These are phyloP conservation scores for Alviniconcha marisindica DNA, from an alignment of 1,140 invertebrate species.

Conservation along the genomic window DNA sequence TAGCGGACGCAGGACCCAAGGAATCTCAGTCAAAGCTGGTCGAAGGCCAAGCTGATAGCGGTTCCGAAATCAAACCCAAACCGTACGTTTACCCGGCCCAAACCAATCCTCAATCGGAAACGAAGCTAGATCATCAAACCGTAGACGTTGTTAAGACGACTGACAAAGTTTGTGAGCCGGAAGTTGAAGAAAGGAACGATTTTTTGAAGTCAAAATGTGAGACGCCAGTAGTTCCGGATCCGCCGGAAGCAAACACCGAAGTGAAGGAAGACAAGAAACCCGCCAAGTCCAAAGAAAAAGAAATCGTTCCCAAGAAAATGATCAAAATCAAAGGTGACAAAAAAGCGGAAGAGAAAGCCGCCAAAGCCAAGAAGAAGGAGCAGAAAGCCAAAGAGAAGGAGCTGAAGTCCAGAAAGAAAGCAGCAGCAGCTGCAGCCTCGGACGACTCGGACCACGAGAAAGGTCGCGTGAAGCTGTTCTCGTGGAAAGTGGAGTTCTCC, in stretches of 20 bases:
- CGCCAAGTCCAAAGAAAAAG: not conserved
- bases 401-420: not conserved
- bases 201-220: too few relatives aligned
- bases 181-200: too few relatives aligned
- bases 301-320: constrained; percentile 18
- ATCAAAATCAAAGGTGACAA: constrained; percentile 26
- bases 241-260: not conserved
- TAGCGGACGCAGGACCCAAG: not conserved
- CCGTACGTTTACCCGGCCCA: too few relatives aligned
- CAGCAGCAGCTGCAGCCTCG: not conserved
- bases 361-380: constrained; percentile 18
- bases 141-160: too few relatives aligned
- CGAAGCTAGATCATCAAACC: too few relatives aligned
- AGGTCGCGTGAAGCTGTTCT: constrained; percentile 1
- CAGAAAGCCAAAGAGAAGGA: constrained; percentile 15
- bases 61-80: too few relatives aligned
- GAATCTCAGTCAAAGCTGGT: not conserved
- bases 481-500: constrained; percentile 19
- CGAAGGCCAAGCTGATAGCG: too few relatives aligned
- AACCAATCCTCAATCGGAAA: too few relatives aligned
- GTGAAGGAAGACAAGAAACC: not conserved
- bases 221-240: too few relatives aligned
- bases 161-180: too few relatives aligned
- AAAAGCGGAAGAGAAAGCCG: constrained; percentile 23
- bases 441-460: not conserved